phyloP scores from a whole-genome alignment of 2,797 vertebrate species.

The Lycodopsis pacificus region DNA sequence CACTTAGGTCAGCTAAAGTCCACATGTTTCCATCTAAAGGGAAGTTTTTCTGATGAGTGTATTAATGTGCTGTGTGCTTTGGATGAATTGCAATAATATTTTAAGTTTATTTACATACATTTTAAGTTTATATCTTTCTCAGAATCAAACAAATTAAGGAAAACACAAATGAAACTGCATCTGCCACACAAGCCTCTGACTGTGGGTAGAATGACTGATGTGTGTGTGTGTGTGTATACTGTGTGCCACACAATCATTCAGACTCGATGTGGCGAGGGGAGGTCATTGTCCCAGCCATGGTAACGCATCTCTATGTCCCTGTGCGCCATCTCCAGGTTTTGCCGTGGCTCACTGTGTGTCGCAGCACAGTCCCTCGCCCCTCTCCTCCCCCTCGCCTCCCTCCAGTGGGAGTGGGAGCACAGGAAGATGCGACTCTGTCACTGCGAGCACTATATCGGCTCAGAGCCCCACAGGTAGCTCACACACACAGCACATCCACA shows the following conservation, averaged over 20 bases:
- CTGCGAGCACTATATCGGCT: constrained; percentile 86
- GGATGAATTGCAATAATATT: neutral
- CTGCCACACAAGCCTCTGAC: neutral
- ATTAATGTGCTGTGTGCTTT: neutral
- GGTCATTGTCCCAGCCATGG: neutral
- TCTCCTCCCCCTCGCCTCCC: constrained; percentile 89
- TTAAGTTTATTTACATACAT: neutral
- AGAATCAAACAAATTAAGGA: neutral
- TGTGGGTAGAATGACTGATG: neutral
- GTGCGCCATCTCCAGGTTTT: constrained; percentile 85
- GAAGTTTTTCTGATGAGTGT: neutral
- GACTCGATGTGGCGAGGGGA: neutral
- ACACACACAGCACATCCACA: constrained; percentile 6
- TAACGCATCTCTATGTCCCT: constrained; percentile 27
- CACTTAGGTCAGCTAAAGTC: neutral
- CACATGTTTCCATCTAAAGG: neutral
- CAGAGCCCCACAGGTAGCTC: constrained; percentile 92
- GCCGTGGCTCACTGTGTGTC: constrained; percentile 95
- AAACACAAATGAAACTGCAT: neutral
- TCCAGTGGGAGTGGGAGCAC: constrained; percentile 89
- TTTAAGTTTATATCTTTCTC: neutral
- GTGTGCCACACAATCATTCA: constrained; percentile 7
- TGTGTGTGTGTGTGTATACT: neutral
- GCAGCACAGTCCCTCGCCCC: constrained; percentile 88
- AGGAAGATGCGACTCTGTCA: constrained; percentile 88